Conservation (phyloP, 2,888 invertebrate species). For the Synanthedon myopaeformis region DNA sequence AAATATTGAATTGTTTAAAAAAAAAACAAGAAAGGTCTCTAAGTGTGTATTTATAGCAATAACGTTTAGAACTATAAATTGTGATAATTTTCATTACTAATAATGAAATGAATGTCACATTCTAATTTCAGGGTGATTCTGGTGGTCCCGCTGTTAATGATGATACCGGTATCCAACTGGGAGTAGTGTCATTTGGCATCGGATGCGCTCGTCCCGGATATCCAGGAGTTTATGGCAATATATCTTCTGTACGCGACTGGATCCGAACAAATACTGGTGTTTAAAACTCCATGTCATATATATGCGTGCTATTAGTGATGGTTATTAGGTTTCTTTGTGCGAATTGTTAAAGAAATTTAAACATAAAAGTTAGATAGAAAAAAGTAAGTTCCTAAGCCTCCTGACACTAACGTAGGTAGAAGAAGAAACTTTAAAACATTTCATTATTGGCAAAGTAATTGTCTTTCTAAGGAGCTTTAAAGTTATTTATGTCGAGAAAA, state of each 20-base stretch:
- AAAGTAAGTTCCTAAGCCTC: too few relatives aligned
- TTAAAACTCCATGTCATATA: slow-evolving; percentile 2
- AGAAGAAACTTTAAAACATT: too few relatives aligned
- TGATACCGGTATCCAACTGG: slow-evolving; percentile 13
- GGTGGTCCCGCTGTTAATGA: slow-evolving; percentile 33
- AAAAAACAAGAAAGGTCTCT: too few relatives aligned
- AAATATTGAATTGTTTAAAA: too few relatives aligned
- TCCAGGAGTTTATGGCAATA: slow-evolving; percentile 34
- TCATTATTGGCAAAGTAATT: background rate
- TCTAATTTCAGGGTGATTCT: slow-evolving; percentile 35
- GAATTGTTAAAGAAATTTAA: too few relatives aligned
- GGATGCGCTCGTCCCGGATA: slow-evolving; percentile 31
- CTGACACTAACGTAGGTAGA: too few relatives aligned
- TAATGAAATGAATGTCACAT: background rate
- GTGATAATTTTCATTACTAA: too few relatives aligned
- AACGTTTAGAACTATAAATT: too few relatives aligned
- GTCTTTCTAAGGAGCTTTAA: slow-evolving; percentile 1
- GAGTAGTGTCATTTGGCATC: slow-evolving; percentile 30
- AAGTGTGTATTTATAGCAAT: too few relatives aligned
- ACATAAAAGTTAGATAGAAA: too few relatives aligned
- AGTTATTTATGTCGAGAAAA: background rate
- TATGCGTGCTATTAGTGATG: background rate
- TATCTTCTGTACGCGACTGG: slow-evolving; percentile 21
- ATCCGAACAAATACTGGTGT: slow-evolving; percentile 17
- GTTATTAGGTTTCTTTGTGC: too few relatives aligned